Conservation (phyloP, 2,797 vertebrate genomes). For the Picus viridis region DNA sequence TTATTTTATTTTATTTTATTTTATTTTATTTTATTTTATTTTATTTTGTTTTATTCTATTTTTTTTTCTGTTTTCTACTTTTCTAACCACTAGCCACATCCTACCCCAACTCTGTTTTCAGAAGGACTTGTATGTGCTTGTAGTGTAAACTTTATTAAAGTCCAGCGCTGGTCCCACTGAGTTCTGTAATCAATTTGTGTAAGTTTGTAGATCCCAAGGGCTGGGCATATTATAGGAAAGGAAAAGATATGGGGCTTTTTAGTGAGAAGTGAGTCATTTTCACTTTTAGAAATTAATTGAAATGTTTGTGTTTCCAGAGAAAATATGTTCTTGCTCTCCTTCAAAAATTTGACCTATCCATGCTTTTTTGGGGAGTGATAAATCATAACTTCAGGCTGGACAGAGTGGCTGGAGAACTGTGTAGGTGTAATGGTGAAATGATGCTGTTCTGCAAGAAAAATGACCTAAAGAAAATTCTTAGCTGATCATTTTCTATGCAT, state of each 20-base stretch:
- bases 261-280: not conserved
- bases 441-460: not conserved
- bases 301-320: not conserved
- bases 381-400: not conserved
- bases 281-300: not conserved
- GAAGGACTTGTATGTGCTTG: not conserved
- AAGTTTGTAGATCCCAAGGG: not conserved
- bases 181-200: not conserved
- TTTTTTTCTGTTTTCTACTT: not conserved
- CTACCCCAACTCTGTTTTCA: not conserved
- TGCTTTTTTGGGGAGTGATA: not conserved
- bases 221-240: not conserved
- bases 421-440: not conserved
- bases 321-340: not conserved
- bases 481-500: not conserved
- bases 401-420: not conserved
- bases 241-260: rapidly evolving
- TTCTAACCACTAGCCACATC: not conserved
- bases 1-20: no score
- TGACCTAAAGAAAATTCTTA: not conserved
- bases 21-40: no score
- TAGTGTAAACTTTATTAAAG: not conserved
- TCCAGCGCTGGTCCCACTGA: not conserved
- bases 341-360: not conserved
- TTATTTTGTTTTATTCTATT: not conserved